These are phyloP conservation scores for Rhineura floridana DNA, from an alignment of 2,113 vertebrate species.

Conservation along the genomic window DNA sequence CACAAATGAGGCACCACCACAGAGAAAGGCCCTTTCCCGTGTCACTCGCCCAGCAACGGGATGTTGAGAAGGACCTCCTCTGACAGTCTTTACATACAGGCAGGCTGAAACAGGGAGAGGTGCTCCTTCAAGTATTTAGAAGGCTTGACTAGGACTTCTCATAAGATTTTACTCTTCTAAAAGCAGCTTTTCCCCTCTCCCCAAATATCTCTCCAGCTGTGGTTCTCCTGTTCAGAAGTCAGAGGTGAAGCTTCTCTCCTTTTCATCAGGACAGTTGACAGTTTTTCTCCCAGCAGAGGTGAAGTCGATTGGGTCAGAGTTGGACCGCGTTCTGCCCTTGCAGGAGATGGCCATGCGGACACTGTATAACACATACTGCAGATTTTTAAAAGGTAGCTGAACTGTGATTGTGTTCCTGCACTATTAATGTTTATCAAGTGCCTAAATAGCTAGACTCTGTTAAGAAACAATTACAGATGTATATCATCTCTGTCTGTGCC, in stretches of 20 bases:
- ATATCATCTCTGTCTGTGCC: neutral
- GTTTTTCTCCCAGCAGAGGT: conserved; percentile 91
- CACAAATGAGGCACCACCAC: neutral
- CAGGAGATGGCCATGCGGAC: conserved; percentile 91
- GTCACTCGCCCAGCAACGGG: neutral
- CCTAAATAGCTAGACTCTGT: neutral
- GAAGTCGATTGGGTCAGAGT: conserved; percentile 86
- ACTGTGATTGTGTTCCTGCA: neutral
- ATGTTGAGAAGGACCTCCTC: neutral
- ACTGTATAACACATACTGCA: conserved; percentile 79
- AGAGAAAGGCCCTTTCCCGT: too few species aligned
- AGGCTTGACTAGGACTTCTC: conserved; percentile 32
- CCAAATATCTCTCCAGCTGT: conserved; percentile 81
- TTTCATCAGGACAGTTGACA: conserved; percentile 79
- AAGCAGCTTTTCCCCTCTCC: neutral
- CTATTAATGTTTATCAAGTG: neutral
- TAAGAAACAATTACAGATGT: neutral
- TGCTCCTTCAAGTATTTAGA: neutral
- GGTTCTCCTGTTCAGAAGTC: conserved; percentile 81
- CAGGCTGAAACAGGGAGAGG: neutral
- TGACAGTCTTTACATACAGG: neutral
- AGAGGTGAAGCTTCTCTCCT: conserved; percentile 80
- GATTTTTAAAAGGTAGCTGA: conserved; percentile 77
- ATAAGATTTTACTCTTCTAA: neutral
- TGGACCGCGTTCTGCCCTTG: conserved; percentile 86